Evolutionary conservation across 2,888 invertebrate species (phyloP).

Genomic region (Zootermopsis nevadensis): DNA sequence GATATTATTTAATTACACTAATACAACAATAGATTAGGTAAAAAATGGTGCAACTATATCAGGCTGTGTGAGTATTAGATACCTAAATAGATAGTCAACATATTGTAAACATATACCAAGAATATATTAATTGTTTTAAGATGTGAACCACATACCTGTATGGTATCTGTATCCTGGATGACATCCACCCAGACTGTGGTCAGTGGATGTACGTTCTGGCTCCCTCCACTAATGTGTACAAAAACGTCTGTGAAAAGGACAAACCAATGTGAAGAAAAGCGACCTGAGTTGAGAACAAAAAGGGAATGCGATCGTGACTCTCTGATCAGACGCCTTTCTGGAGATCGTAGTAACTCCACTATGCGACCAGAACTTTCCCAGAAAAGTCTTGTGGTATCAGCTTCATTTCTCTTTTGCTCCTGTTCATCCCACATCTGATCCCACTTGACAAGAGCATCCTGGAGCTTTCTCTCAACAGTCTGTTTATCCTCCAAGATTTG

Average conservation of each 20-base stretch:
- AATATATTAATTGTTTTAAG: background rate
- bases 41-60: too few species aligned
- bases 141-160: conserved; percentile 63
- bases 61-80: too few species aligned
- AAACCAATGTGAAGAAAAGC: conserved; percentile 84
- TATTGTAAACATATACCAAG: too few species aligned
- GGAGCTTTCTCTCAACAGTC: conserved; percentile 65
- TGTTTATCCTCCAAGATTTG: conserved; percentile 59
- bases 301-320: conserved; percentile 81
- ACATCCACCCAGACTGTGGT: conserved; percentile 85
- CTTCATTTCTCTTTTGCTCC: conserved; percentile 68
- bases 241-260: conserved; percentile 85
- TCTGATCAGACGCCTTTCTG: conserved; percentile 78
- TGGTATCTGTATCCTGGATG: conserved; percentile 72
- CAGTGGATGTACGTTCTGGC: conserved; percentile 74
- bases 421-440: conserved; percentile 73
- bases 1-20: too few species aligned
- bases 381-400: conserved; percentile 77
- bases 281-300: conserved; percentile 74
- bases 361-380: conserved; percentile 78
- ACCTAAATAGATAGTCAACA: too few species aligned
- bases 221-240: conserved; percentile 78
- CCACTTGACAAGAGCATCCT: conserved; percentile 71
- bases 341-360: conserved; percentile 71
- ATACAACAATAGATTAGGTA: too few species aligned